phyloP scores from a whole-genome alignment of 2,888 invertebrate genomes.

The Buathra laborator region DNA sequence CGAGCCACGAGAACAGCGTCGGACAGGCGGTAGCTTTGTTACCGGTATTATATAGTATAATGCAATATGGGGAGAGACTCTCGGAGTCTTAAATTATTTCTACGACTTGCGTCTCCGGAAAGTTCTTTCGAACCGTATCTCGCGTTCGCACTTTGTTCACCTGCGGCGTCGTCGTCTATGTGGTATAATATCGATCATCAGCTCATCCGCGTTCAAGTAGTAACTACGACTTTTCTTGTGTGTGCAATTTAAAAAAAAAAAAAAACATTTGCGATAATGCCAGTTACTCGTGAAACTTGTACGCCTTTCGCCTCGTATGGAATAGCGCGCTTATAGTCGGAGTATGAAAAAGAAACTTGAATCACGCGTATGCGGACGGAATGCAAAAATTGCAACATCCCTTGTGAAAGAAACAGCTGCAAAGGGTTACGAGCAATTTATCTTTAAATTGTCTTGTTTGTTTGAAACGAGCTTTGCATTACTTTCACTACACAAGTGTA shows the following conservation, averaged over 20 bases:
- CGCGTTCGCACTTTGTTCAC: slow-evolving; percentile 30
- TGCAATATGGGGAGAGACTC: slow-evolving; percentile 8
- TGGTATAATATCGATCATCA: slow-evolving; percentile 41
- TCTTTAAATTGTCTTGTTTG: slow-evolving; percentile 4
- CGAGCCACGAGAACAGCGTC: slow-evolving; percentile 42
- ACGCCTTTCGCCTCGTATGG: neutral
- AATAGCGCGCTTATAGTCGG: neutral
- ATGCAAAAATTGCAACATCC: slow-evolving; percentile 18
- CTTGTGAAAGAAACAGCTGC: neutral
- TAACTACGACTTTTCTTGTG: slow-evolving; percentile 30
- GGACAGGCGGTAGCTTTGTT: slow-evolving; percentile 43
- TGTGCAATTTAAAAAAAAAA: slow-evolving; percentile 35
- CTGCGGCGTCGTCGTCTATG: neutral
- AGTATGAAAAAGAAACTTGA: neutral
- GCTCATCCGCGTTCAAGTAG: slow-evolving; percentile 17
- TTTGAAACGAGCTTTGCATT: slow-evolving; percentile 3
- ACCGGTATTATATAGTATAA: slow-evolving; percentile 32
- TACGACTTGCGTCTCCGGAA: slow-evolving; percentile 31
- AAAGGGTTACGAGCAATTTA: slow-evolving; percentile 11
- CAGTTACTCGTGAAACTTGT: slow-evolving; percentile 45
- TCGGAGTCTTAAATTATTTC: slow-evolving; percentile 46
- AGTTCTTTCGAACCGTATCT: neutral
- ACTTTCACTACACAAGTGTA: slow-evolving; percentile 8
- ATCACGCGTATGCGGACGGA: neutral
- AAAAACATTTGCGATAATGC: slow-evolving; percentile 32